phyloP scores from a whole-genome alignment of 2,113 vertebrate species.

The Aphyosemion australe region DNA sequence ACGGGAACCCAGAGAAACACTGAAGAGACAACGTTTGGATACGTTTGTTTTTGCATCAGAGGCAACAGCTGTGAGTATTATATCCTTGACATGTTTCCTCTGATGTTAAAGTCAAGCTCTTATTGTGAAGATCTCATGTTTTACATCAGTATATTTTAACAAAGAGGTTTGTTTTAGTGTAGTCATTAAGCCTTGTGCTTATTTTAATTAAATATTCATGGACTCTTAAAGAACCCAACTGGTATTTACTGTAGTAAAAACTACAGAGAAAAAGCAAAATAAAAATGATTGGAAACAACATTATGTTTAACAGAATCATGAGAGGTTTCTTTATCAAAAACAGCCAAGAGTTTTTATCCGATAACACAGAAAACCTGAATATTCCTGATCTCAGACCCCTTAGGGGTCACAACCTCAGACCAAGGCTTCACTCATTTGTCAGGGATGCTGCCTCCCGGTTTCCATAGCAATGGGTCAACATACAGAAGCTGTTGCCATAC shows the following conservation, averaged over 20 bases:
- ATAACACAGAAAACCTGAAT: conserved; percentile 49
- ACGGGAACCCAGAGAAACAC: conserved; percentile 19
- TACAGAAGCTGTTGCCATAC: conserved; percentile 54
- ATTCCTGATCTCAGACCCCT: conserved; percentile 26
- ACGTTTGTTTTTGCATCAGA: background rate
- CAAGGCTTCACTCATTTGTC: conserved; percentile 42
- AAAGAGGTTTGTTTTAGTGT: background rate
- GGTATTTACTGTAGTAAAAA: background rate
- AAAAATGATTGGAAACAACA: too few species aligned
- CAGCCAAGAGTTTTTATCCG: background rate
- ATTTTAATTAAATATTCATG: background rate
- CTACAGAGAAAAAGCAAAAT: background rate
- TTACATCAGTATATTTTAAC: background rate
- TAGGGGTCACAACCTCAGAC: conserved; percentile 35
- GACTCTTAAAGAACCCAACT: background rate
- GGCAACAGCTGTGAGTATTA: conserved; percentile 35
- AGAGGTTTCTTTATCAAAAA: too few species aligned
- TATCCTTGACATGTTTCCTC: background rate
- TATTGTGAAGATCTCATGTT: background rate
- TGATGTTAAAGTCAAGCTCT: background rate
- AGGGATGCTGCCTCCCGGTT: conserved; percentile 49
- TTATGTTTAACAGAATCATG: too few species aligned
- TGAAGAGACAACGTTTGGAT: background rate
- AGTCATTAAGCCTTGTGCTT: too few species aligned
- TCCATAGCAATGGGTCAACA: conserved; percentile 48